These are phyloP conservation scores for Anneissia japonica DNA, from an alignment of 35 echinoderm and acorn worm genomes.

Conservation along the genomic window DNA sequence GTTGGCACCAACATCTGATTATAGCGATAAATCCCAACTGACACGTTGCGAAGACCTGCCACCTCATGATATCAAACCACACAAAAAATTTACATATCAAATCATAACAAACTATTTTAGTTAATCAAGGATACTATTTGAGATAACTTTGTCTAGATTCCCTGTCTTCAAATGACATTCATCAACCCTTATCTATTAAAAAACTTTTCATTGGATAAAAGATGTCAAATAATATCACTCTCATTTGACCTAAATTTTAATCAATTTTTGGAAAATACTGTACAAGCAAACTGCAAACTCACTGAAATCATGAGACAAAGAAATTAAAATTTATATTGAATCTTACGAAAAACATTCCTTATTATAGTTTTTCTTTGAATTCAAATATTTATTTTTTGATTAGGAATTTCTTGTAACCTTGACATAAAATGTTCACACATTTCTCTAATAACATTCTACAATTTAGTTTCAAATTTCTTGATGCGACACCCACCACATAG, in stretches of 20 bases:
- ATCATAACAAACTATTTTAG: background rate
- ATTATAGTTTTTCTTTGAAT: too few relatives aligned
- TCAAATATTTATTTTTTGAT: too few relatives aligned
- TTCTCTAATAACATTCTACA: background rate
- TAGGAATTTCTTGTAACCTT: background rate
- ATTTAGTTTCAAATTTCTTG: background rate
- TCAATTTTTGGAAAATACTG: too few relatives aligned
- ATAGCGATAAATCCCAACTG: background rate
- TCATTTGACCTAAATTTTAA: background rate
- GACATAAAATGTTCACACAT: background rate
- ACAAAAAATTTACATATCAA: background rate
- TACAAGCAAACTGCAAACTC: too few relatives aligned
- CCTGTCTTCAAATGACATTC: background rate
- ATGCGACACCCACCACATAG: background rate
- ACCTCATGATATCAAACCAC: background rate
- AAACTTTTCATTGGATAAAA: background rate
- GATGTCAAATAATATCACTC: background rate
- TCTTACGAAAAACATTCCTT: too few relatives aligned
- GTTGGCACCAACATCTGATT: background rate
- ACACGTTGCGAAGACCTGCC: background rate
- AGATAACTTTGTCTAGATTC: background rate
- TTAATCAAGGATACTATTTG: background rate
- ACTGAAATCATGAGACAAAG: too few relatives aligned
- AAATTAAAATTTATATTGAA: too few relatives aligned
- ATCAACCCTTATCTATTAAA: background rate